Conservation (phyloP, 2,888 invertebrate genomes). For the Yponomeuta malinellus region DNA sequence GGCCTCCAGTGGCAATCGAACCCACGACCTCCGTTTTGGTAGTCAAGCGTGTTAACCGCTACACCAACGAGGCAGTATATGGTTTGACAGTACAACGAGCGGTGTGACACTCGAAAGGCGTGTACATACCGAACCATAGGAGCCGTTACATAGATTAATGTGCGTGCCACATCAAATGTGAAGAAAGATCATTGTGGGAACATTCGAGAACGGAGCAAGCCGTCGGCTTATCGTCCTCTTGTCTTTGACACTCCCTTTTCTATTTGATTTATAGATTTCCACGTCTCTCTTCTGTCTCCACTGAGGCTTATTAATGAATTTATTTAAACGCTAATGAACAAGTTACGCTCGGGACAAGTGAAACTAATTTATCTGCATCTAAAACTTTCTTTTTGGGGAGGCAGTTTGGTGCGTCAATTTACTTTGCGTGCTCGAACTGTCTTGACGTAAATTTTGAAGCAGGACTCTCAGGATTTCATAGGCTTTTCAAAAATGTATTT, state of each 20-base stretch:
- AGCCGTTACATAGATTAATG: conserved; percentile 64
- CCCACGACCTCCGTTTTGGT: too few species aligned
- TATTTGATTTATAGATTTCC: conserved; percentile 73
- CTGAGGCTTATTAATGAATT: conserved; percentile 71
- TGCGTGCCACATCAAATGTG: conserved; percentile 63
- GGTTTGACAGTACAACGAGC: neutral
- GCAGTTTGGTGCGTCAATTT: conserved; percentile 33
- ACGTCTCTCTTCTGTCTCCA: conserved; percentile 67
- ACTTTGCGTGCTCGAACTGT: neutral
- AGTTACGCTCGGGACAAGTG: conserved; percentile 69
- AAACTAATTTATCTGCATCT: conserved; percentile 64
- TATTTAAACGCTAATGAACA: conserved; percentile 75
- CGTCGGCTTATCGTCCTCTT: conserved; percentile 57
- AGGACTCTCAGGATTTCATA: neutral
- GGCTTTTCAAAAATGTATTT: neutral
- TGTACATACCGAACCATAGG: neutral
- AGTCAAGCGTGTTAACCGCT: too few species aligned
- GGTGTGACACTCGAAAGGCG: conserved; percentile 3
- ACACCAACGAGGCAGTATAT: too few species aligned
- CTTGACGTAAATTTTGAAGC: neutral
- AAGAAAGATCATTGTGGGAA: conserved; percentile 71
- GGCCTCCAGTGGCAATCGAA: too few species aligned
- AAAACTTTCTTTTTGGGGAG: conserved; percentile 51
- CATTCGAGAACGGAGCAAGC: conserved; percentile 46
- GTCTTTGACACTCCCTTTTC: conserved; percentile 70